phyloP scores from a whole-genome alignment of 2,888 invertebrate species.

The Drosophila nigritarsus region DNA sequence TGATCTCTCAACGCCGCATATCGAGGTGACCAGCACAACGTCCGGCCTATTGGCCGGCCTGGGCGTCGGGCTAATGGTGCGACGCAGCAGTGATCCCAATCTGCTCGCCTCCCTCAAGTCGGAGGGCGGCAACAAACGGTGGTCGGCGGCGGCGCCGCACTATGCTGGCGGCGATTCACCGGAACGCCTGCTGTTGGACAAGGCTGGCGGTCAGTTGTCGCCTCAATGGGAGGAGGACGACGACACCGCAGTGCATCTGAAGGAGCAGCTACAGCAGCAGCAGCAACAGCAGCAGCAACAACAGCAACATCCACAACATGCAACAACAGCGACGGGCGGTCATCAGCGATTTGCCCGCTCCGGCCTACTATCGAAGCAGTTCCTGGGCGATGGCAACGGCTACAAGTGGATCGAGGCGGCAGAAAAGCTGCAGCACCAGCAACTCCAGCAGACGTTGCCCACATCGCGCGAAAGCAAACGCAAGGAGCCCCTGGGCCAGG shows the following conservation, averaged over 20 bases:
- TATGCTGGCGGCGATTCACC: conserved; percentile 88
- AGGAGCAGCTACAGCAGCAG: conserved; percentile 54
- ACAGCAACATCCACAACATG: conserved; percentile 23
- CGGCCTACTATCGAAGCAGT: conserved; percentile 92
- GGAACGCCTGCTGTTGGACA: conserved; percentile 82
- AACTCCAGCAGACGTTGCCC: conserved; percentile 33
- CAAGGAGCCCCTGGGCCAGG: conserved; percentile 94
- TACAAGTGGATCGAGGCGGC: conserved; percentile 94
- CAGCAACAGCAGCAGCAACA: conserved; percentile 31
- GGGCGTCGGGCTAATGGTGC: conserved; percentile 89
- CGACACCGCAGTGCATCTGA: conserved; percentile 73
- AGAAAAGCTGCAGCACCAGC: conserved; percentile 86
- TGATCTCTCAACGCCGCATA: conserved; percentile 86
- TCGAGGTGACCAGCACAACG: conserved; percentile 91
- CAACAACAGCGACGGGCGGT: conserved; percentile 6
- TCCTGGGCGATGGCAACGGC: conserved; percentile 91
- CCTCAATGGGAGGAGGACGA: conserved; percentile 85
- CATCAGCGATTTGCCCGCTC: conserved; percentile 84
- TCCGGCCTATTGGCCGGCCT: conserved; percentile 87
- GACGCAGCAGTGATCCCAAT: conserved; percentile 95
- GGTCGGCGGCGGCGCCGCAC: conserved; percentile 92
- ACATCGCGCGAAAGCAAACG: conserved; percentile 88
- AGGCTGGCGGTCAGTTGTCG: conserved; percentile 82
- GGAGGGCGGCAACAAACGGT: conserved; percentile 88
- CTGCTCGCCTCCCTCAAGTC: conserved; percentile 87